A percentile compares a stretch with the other conserved stretches of the same genome.
Evolutionary conservation across 2,888 invertebrate species (phyloP).

Genomic region (Plagodis dolabraria): DNA sequence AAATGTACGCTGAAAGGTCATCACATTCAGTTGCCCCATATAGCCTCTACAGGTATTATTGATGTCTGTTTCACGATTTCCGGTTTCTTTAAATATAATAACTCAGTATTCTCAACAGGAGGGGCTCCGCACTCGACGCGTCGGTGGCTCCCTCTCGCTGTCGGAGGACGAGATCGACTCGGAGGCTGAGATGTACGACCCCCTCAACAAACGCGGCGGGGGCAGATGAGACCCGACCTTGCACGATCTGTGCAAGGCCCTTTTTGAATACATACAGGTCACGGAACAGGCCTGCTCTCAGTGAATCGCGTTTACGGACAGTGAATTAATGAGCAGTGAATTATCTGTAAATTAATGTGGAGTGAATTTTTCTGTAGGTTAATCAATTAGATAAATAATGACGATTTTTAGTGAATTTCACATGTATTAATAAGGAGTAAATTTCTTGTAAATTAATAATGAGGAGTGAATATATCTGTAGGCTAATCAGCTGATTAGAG

Average conservation of each 20-base stretch:
- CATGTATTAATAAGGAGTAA: not conserved
- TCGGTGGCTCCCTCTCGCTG: conserved; percentile 91
- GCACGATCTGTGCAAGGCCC: conserved; percentile 79
- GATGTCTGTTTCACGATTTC: too few relatives aligned
- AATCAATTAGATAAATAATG: not conserved
- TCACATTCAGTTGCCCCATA: too few relatives aligned
- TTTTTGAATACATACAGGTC: conserved; percentile 62
- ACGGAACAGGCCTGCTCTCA: conserved; percentile 9
- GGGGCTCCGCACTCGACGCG: conserved; percentile 85
- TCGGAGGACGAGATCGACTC: conserved; percentile 94
- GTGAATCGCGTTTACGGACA: not conserved
- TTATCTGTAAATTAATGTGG: not conserved
- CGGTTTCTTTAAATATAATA: too few relatives aligned
- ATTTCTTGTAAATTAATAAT: not conserved
- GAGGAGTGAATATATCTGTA: not conserved
- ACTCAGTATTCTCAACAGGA: conserved; percentile 65
- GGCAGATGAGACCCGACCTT: conserved; percentile 76
- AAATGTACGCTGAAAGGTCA: too few relatives aligned
- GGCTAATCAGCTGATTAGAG: not conserved
- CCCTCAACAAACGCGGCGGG: conserved; percentile 72
- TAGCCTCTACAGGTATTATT: too few relatives aligned
- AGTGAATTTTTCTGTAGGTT: conserved; percentile 4
- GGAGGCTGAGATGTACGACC: conserved; percentile 82
- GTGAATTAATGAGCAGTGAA: conserved; percentile 5
- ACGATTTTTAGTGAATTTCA: not conserved